A percentile compares a stretch with the other conserved stretches of the same genome.
Conservation (phyloP, 2,797 vertebrate genomes). For the Euthynnus affinis region DNA sequence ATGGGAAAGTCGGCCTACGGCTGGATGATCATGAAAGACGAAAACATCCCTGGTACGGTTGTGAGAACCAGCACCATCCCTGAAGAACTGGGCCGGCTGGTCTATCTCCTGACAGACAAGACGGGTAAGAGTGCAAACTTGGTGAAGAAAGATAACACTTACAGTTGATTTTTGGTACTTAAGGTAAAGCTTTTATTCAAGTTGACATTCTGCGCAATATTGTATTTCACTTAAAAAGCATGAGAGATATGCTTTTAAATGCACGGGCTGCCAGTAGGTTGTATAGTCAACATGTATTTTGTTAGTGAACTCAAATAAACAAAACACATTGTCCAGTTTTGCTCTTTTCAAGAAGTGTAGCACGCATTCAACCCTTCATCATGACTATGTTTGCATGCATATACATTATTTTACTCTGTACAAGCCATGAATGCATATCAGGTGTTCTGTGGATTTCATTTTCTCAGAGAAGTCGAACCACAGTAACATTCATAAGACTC, state of each 20-base stretch:
- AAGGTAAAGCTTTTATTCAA: neutral
- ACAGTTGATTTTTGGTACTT: neutral
- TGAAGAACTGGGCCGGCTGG: conserved; percentile 95
- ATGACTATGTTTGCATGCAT: no score
- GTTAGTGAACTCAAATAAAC: no score
- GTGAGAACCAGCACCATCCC: conserved; percentile 99
- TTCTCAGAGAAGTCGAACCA: neutral
- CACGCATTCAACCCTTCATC: neutral
- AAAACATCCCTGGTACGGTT: conserved; percentile 96
- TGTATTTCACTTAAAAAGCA: neutral
- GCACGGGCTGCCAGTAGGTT: neutral
- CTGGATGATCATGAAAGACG: conserved; percentile 98
- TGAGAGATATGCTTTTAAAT: neutral
- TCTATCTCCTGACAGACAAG: conserved; percentile 97
- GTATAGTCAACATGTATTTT: no score
- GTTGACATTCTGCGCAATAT: neutral
- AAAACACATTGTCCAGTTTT: no score
- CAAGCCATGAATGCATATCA: neutral
- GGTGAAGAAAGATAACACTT: neutral
- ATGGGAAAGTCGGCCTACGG: conserved; percentile 98
- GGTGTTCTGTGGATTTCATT: neutral
- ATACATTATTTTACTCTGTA: neutral
- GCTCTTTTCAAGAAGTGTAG: no score
- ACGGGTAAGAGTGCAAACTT: conserved; percentile 87
- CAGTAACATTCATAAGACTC: neutral